Conservation (phyloP, 37 sponge, comb jelly and placozoan genomes). For the Eunapius fragilis region DNA sequence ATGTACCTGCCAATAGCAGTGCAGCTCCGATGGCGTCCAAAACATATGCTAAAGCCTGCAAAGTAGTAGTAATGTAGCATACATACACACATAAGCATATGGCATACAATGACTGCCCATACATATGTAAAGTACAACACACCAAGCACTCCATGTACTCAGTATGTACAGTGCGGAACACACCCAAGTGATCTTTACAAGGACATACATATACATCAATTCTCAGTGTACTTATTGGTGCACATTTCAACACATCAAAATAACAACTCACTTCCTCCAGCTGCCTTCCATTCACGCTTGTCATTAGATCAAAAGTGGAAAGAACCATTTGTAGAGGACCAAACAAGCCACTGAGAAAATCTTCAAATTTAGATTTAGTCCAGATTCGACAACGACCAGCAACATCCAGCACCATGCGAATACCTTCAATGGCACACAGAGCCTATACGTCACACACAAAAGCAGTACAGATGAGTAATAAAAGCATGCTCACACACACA, state of each 20-base stretch:
- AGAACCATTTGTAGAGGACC: conserved; percentile 13
- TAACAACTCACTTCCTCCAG: not conserved
- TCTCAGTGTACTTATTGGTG: too few species aligned
- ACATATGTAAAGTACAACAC: too few species aligned
- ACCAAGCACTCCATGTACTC: too few species aligned
- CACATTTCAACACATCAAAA: too few species aligned
- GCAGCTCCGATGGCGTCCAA: not conserved
- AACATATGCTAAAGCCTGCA: not conserved
- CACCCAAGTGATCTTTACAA: too few species aligned
- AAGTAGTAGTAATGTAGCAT: not conserved
- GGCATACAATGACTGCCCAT: too few species aligned
- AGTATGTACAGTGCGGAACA: too few species aligned
- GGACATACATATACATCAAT: too few species aligned
- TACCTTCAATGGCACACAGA: conserved; percentile 18
- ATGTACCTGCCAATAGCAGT: not conserved
- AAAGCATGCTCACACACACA: conserved; percentile 5
- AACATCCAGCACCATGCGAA: conserved; percentile 13
- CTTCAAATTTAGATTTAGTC: not conserved
- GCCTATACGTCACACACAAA: not conserved
- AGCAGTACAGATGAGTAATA: not conserved
- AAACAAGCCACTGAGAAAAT: conserved; percentile 5
- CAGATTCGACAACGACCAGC: not conserved
- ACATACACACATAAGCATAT: not conserved
- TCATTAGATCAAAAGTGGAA: not conserved
- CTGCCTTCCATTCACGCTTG: not conserved